Evolutionary conservation across 1,140 invertebrate species (phyloP), one percentile per base, ranked within the genome.

Genomic region (Pteromalus puparum): DNA sequence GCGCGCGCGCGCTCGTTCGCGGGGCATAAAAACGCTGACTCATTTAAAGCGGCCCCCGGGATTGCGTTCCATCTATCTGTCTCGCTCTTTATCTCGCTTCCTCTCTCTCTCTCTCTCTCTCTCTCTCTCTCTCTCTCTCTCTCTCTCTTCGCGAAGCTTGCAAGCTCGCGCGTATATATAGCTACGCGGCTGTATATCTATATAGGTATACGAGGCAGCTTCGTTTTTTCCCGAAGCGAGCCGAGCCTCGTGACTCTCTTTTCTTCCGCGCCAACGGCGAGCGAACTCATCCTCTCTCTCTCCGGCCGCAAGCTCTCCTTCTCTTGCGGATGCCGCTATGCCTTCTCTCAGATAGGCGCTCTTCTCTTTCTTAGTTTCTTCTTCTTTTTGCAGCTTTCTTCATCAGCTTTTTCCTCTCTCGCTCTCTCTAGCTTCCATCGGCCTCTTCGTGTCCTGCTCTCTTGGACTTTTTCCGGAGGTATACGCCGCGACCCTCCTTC

Each of bases 41-140:
- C 92, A 93, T 93, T 93, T 93, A 93, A 93, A 93, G 89, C 92
- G 89, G 91, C 92, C 90, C 91, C 90, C 91, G 92, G 91, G 92
- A 92, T 93, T 91, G 91, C 90, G 89, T 87, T 53, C 79, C 21
- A 68, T 81, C 86, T 68, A 85, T 87, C 87, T 79, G 83, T 85
- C 86, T 78, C 42, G 30, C 67, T 78, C 67, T 76, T 30, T 26
- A 21, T 81, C 80, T 67, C 87, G 82, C 88, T 87, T 83, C 86
- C 87, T 80, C 79, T 80, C 80, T 75, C 85, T 87, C 79, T 88
- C 30, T 34, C 30, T 34, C 30, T 34, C 30, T 30, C 30, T 30
- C 88, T 88, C 88, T 86, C 86, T 85, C 87, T 86, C 30, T 74
- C 24, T 24, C 88, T 88, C 88, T 86, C 86, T 85, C 87, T 86